Conservation (phyloP, 2,113 vertebrate species). For the Zootoca vivipara region DNA sequence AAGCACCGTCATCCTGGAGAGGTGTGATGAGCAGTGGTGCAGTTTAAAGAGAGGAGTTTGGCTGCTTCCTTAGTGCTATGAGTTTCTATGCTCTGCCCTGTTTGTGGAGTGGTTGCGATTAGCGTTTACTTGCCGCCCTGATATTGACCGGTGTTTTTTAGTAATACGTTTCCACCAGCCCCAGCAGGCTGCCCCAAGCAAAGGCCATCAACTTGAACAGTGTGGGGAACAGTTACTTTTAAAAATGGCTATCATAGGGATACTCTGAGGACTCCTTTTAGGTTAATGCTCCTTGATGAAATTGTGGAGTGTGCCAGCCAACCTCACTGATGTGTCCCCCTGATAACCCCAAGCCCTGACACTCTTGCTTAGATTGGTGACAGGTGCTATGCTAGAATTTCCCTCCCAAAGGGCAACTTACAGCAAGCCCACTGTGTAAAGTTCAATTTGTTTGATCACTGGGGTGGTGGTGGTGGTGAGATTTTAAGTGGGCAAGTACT, state of each 20-base stretch:
- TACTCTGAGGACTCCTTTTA: not conserved
- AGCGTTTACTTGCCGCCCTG: not conserved
- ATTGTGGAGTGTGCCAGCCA: too few species aligned
- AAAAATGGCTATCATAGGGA: not conserved
- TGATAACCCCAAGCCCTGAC: not conserved
- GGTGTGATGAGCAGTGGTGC: not conserved
- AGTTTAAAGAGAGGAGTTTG: not conserved
- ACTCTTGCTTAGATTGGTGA: not conserved
- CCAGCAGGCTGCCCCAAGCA: not conserved
- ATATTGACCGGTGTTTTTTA: not conserved
- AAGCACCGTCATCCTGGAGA: not conserved
- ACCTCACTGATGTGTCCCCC: not conserved
- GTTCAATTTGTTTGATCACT: not conserved
- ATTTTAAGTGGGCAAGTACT: not conserved
- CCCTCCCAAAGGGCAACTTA: not conserved
- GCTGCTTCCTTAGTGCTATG: not conserved
- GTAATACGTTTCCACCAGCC: not conserved
- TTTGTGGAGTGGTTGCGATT: not conserved
- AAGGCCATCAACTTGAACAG: not conserved
- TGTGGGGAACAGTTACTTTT: not conserved
- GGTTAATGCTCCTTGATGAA: not conserved
- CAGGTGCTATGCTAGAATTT: not conserved
- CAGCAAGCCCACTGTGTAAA: not conserved
- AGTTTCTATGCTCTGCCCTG: not conserved
- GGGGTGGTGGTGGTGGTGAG: not conserved